Evolutionary conservation across 1,140 invertebrate species (phyloP).

Genomic region (Cydia splendana): DNA sequence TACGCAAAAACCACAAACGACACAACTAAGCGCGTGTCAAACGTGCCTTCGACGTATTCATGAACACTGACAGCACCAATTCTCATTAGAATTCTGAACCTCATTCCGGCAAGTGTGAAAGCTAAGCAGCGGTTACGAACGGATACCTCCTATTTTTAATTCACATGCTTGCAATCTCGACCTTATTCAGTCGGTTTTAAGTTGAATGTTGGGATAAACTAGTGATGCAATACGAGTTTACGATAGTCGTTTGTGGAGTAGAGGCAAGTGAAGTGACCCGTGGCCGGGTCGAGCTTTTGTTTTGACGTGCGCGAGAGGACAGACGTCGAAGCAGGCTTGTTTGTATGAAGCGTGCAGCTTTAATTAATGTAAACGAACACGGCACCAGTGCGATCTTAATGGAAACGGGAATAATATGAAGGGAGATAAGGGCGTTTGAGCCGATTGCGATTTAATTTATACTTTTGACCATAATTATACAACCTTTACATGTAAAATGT

Average conservation of each 20-base stretch:
- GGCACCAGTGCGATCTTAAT: neutral
- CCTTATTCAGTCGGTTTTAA: neutral
- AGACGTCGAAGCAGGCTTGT: conserved; percentile 13
- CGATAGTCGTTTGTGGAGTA: neutral
- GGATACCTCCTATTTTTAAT: neutral
- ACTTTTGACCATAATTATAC: too few species aligned
- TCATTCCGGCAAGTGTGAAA: conserved; percentile 14
- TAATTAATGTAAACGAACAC: conserved; percentile 21
- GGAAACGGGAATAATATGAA: neutral
- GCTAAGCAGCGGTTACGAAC: conserved; percentile 15
- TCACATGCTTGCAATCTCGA: neutral
- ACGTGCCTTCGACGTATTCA: conserved; percentile 7
- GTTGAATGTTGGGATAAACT: neutral
- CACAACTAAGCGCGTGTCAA: neutral
- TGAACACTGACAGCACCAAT: conserved; percentile 12
- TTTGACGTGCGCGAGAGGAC: conserved; percentile 14
- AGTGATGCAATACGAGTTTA: neutral
- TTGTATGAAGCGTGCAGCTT: conserved; percentile 3
- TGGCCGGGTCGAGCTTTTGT: conserved; percentile 15
- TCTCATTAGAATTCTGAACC: conserved; percentile 21
- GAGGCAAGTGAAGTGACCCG: conserved; percentile 20
- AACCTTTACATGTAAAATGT: too few species aligned
- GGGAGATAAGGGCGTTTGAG: neutral
- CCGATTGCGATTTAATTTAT: neutral
- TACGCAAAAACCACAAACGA: neutral